These are phyloP conservation scores for Ophion obscuratus DNA, from an alignment of 2,888 invertebrate species.

Conservation along the genomic window DNA sequence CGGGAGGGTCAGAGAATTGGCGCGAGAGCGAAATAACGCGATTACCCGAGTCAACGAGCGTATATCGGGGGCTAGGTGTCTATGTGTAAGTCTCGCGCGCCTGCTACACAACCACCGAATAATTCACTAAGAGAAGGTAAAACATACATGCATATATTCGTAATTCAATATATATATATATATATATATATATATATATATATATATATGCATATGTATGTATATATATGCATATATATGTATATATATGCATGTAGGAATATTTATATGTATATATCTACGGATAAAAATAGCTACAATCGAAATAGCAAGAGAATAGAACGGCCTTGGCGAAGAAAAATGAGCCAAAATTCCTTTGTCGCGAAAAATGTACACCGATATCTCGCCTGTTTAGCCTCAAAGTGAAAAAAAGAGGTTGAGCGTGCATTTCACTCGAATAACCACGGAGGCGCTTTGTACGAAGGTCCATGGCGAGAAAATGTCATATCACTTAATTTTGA, in stretches of 20 bases:
- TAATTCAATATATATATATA: not conserved
- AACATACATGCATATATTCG: not conserved
- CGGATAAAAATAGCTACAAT: slow-evolving; percentile 5
- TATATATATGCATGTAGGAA: not conserved
- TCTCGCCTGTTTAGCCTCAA: slow-evolving; percentile 14
- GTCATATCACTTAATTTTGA: not conserved
- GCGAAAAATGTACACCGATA: not conserved
- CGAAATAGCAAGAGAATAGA: not conserved
- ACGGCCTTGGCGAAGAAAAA: slow-evolving; percentile 5
- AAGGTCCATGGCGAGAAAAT: not conserved
- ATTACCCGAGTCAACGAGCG: slow-evolving; percentile 67
- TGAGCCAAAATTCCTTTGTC: slow-evolving; percentile 3
- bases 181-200: not conserved
- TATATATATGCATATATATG: not conserved
- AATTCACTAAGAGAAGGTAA: slow-evolving; percentile 32
- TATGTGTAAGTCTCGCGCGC: slow-evolving; percentile 10
- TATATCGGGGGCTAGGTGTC: slow-evolving; percentile 43
- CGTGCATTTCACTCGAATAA: not conserved
- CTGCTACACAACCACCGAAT: slow-evolving; percentile 24
- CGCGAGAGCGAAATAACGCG: slow-evolving; percentile 59
- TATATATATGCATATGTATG: not conserved
- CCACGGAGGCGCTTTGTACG: not conserved
- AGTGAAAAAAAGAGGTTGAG: not conserved
- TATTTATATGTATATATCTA: not conserved
- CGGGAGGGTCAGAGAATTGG: slow-evolving; percentile 30